Percentiles rank a stretch among this genome's conserved stretches.
These are phyloP conservation scores for Laterallus jamaicensis DNA, from an alignment of 2,113 vertebrate genomes.

Conservation along the genomic window DNA sequence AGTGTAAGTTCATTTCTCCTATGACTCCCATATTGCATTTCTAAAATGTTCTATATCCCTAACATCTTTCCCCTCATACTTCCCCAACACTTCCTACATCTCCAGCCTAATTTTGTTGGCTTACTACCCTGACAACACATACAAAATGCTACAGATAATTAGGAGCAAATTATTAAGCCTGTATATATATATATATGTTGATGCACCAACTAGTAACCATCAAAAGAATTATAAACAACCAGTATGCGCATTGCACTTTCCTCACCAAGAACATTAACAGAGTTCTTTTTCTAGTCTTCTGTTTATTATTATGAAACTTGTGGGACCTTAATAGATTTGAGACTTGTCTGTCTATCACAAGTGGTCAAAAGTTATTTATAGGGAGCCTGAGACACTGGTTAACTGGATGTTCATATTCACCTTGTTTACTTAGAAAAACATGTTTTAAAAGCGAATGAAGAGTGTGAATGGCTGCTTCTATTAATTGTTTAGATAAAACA, in stretches of 20 bases:
- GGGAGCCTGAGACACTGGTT: neutral
- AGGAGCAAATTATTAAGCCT: neutral
- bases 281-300: neutral
- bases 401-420: neutral
- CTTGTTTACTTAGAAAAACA: neutral
- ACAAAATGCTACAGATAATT: neutral
- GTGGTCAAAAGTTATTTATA: neutral
- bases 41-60: neutral
- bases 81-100: rapidly evolving
- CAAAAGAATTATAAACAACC: neutral
- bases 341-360: neutral
- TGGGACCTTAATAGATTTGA: neutral
- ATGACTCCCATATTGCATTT: neutral
- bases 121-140: neutral
- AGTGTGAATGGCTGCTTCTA: neutral
- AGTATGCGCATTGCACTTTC: neutral
- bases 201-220: neutral
- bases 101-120: neutral
- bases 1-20: neutral
- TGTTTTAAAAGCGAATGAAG: neutral
- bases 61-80: neutral
- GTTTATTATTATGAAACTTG: neutral
- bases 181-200: neutral
- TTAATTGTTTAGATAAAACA: neutral
- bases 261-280: neutral